phyloP scores from a whole-genome alignment of 2,888 invertebrate species.

The Epinotia brunnichana region DNA sequence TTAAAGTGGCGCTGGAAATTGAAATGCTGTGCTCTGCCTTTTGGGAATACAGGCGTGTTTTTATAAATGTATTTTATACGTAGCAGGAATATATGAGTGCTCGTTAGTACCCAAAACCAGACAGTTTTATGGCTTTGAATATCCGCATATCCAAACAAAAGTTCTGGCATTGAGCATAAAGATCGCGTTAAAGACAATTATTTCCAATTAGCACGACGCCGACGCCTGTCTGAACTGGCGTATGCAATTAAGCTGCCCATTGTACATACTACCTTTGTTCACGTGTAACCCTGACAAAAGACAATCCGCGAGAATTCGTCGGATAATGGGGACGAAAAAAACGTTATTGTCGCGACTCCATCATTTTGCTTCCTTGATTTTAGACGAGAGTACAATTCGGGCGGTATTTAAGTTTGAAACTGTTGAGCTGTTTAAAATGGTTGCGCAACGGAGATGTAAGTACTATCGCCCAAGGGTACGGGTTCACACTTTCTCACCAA shows the following conservation, averaged over 20 bases:
- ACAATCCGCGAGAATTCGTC: background rate
- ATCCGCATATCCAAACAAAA: slow-evolving; percentile 11
- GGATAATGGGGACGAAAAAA: slow-evolving; percentile 1
- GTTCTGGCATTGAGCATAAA: slow-evolving; percentile 18
- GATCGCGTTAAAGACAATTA: slow-evolving; percentile 19
- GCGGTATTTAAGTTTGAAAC: background rate
- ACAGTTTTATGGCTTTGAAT: background rate
- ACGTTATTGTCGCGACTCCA: slow-evolving; percentile 6
- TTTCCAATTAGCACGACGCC: slow-evolving; percentile 18
- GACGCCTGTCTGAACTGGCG: background rate
- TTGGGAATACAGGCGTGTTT: no score
- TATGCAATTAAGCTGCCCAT: background rate
- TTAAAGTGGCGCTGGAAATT: no score
- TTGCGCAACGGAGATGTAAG: background rate
- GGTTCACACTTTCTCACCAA: no score
- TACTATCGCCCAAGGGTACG: no score
- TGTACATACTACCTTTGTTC: slow-evolving; percentile 18
- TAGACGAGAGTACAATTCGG: background rate
- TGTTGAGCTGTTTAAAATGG: background rate
- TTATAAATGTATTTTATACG: no score
- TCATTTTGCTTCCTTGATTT: slow-evolving; percentile 7
- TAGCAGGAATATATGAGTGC: no score
- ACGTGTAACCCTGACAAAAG: slow-evolving; percentile 13
- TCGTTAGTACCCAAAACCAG: no score
- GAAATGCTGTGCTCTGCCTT: no score